These are phyloP conservation scores for Podarcis lilfordi DNA, from an alignment of 2,797 vertebrate genomes.

Conservation along the genomic window DNA sequence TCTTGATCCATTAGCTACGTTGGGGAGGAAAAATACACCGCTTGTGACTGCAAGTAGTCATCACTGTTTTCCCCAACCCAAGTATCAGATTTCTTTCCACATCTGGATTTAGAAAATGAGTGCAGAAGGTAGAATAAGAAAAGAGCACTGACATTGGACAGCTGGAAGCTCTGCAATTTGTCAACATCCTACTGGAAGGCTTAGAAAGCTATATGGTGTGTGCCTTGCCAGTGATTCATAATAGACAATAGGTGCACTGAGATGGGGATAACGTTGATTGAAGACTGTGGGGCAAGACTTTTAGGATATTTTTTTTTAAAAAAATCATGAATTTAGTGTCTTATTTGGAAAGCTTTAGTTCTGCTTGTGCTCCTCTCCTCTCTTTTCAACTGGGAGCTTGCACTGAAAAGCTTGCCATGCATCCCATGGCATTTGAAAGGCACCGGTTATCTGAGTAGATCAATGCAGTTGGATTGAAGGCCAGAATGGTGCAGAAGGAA, in stretches of 20 bases:
- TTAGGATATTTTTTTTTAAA: constrained; percentile 49
- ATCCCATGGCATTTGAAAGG: constrained; percentile 48
- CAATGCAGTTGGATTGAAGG: not conserved
- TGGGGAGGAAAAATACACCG: not conserved
- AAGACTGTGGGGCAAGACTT: constrained; percentile 67
- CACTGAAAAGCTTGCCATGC: constrained; percentile 64
- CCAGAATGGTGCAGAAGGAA: not conserved
- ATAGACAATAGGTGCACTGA: constrained; percentile 68
- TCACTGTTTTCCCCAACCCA: constrained; percentile 11
- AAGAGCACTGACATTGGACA: constrained; percentile 57
- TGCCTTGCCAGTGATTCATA: constrained; percentile 65
- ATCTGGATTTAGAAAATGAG: constrained; percentile 46
- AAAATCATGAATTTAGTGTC: constrained; percentile 50
- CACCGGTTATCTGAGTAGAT: not conserved
- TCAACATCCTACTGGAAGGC: constrained; percentile 24
- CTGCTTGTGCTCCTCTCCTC: constrained; percentile 65
- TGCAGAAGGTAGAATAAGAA: constrained; percentile 61
- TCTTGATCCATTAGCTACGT: not conserved
- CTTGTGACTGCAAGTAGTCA: not conserved
- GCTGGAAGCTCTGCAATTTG: constrained; percentile 38
- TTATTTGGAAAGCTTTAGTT: constrained; percentile 65
- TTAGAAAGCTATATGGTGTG: constrained; percentile 55
- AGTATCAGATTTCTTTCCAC: constrained; percentile 39
- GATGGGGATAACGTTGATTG: constrained; percentile 71
- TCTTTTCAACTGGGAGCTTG: constrained; percentile 64